Conservation (phyloP, 2,113 vertebrate species). For the Montifringilla adamsi region DNA sequence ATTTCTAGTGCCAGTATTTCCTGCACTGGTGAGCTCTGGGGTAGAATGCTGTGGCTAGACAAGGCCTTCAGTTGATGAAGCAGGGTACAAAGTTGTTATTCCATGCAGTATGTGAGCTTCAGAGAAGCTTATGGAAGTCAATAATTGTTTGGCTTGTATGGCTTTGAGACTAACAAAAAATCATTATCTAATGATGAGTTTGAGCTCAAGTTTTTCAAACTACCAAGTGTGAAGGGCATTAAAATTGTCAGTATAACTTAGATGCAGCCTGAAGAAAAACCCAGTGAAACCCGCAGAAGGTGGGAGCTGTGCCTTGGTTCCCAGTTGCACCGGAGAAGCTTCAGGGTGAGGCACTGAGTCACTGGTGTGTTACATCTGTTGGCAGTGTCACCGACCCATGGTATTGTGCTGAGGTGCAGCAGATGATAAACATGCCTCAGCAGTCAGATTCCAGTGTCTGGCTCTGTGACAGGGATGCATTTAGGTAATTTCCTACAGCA, state of each 20-base stretch:
- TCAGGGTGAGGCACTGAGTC: not conserved
- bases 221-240: not conserved
- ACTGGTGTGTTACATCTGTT: not conserved
- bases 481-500: not conserved
- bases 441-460: not conserved
- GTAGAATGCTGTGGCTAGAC: not conserved
- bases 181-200: not conserved
- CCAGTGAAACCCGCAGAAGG: fast-evolving
- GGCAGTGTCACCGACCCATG: fast-evolving
- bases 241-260: not conserved
- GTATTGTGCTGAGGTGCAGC: fast-evolving
- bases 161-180: not conserved
- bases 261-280: not conserved
- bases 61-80: not conserved
- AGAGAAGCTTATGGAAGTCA: not conserved
- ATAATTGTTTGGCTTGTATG: not conserved
- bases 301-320: not conserved
- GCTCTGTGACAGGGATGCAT: not conserved
- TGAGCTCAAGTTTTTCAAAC: not conserved
- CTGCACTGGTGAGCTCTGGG: not conserved
- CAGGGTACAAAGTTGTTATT: not conserved
- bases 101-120: not conserved
- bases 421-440: not conserved
- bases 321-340: not conserved
- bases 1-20: not conserved